Conservation (phyloP, 2,888 invertebrate genomes). For the Cepaea hortensis region DNA sequence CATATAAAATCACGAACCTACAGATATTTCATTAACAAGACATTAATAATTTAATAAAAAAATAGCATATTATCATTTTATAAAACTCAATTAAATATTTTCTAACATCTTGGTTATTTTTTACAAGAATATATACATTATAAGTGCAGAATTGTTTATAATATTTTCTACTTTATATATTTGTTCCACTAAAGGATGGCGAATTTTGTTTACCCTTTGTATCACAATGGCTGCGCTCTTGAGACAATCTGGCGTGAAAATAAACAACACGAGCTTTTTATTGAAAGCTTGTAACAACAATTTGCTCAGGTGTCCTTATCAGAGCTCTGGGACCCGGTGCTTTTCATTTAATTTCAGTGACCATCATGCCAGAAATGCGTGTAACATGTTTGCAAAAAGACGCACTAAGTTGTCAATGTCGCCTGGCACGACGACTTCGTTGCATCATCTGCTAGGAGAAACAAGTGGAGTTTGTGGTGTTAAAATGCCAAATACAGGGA, state of each 20-base stretch:
- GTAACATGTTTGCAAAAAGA: not conserved
- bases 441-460: not conserved
- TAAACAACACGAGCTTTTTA: not conserved
- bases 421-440: not conserved
- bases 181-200: not conserved
- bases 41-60: not conserved
- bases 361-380: not conserved
- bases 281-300: not conserved
- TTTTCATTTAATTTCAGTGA: not conserved
- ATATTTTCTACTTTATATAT: not conserved
- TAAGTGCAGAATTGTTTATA: not conserved
- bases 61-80: not conserved
- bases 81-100: too few species aligned
- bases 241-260: conserved; percentile 24
- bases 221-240: conserved; percentile 44
- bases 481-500: not conserved
- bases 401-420: not conserved
- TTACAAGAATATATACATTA: too few species aligned
- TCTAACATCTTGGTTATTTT: too few species aligned
- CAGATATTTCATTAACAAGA: not conserved
- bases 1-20: not conserved
- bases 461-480: not conserved
- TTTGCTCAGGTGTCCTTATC: not conserved
- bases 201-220: not conserved
- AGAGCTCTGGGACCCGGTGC: not conserved